Conservation (phyloP, 2,113 vertebrate genomes). For the Rhombomys opimus region DNA sequence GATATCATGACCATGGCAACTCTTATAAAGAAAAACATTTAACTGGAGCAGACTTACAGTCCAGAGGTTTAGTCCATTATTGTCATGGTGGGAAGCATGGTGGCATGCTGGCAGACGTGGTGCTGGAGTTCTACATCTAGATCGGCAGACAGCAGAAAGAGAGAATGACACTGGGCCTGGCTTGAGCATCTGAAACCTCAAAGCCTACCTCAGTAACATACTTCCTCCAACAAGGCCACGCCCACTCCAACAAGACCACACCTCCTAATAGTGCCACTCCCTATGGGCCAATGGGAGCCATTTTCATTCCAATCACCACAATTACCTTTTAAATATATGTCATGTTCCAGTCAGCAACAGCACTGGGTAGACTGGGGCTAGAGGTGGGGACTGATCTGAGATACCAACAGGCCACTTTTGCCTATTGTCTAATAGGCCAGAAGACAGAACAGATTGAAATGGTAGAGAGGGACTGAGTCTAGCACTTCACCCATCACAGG, state of each 20-base stretch:
- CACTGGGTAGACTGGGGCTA: not conserved
- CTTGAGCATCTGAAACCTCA: not conserved
- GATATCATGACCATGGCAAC: not conserved
- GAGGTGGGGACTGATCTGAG: not conserved
- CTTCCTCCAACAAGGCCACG: not conserved
- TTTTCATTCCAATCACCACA: not conserved
- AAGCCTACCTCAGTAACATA: not conserved
- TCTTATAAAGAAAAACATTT: not conserved
- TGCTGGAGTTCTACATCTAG: not conserved
- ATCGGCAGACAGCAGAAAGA: not conserved
- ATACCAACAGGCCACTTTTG: not conserved
- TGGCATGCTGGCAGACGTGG: not conserved
- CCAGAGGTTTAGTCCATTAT: not conserved
- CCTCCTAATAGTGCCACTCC: not conserved
- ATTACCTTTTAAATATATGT: not conserved
- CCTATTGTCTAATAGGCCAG: slow-evolving; percentile 15
- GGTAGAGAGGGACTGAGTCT: not conserved
- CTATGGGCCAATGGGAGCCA: not conserved
- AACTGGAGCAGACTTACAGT: not conserved
- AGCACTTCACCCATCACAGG: not conserved
- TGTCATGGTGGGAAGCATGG: not conserved
- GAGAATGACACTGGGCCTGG: not conserved
- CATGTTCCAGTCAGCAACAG: not conserved
- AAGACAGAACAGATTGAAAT: slow-evolving; percentile 35
- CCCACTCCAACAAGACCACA: not conserved